Conservation (phyloP, 2,888 invertebrate species). For the Belgica antarctica region DNA sequence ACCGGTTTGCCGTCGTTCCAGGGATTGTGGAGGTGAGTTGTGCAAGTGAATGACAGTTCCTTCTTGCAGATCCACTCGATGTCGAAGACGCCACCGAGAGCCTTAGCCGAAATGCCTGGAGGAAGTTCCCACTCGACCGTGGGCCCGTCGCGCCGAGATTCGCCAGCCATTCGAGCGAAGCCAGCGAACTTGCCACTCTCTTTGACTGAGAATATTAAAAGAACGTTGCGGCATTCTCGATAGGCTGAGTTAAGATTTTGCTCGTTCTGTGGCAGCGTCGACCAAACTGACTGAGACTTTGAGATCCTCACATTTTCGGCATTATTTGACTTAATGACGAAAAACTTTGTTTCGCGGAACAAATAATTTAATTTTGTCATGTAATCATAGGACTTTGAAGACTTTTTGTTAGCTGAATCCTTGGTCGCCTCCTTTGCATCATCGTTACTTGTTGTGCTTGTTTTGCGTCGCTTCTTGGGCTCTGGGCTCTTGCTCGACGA, state of each 20-base stretch:
- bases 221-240: slow-evolving; percentile 87
- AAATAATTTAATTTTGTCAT: slow-evolving; percentile 88
- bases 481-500: slow-evolving; percentile 39
- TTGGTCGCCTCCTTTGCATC: slow-evolving; percentile 51
- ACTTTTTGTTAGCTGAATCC: slow-evolving; percentile 50
- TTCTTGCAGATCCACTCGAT: slow-evolving; percentile 96
- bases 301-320: slow-evolving; percentile 93
- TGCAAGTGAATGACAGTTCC: slow-evolving; percentile 88
- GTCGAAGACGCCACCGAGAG: slow-evolving; percentile 92
- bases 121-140: slow-evolving; percentile 93
- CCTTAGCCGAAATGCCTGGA: slow-evolving; percentile 86
- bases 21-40: slow-evolving; percentile 89
- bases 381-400: slow-evolving; percentile 75
- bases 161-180: slow-evolving; percentile 85
- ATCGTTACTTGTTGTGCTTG: slow-evolving; percentile 35
- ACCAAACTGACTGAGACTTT: slow-evolving; percentile 96
- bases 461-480: slow-evolving; percentile 47
- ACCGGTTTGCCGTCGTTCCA: slow-evolving; percentile 99
- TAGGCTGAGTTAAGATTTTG: slow-evolving; percentile 93
- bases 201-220: slow-evolving; percentile 95
- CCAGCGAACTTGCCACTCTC: slow-evolving; percentile 96
- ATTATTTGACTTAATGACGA: slow-evolving; percentile 97
- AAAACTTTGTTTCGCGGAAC: slow-evolving; percentile 91
- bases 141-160: slow-evolving; percentile 85
- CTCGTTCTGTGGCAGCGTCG: slow-evolving; percentile 95